Base-by-base conservation (phyloP, 2,888 invertebrate genomes). In the Oscheius sp. region DNA sequence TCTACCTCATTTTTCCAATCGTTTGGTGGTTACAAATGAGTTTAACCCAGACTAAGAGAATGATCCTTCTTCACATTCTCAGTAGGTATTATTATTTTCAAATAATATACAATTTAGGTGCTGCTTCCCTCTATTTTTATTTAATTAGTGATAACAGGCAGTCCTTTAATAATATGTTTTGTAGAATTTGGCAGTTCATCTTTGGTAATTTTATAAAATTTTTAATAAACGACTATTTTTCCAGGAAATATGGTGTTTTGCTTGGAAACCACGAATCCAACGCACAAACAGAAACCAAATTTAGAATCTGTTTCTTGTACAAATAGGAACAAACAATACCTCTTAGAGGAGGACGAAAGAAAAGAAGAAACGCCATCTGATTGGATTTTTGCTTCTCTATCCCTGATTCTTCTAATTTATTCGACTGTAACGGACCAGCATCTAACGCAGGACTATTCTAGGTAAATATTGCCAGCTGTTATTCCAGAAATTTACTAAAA, bases 81-180 rank as follows among this genome's bases (percentile, higher is more conserved):
- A 43, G 61, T 61, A 7, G 35, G 61, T 59, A 29, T 6, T 2
- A 27, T 13, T n/a, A n/a, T n/a, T n/a, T n/a, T n/a, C n/a, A n/a
- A n/a, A n/a, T n/a, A n/a, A n/a, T 12, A 18, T 21, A 3, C 49
- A 13, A 13, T 49, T 18, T 23, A 55, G 55, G 55, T 25, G 9
- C 23, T 5, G 25, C 21, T 55, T 55, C 55, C 13, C 25, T 55
- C 25, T 16, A 3, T 25, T 23, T 13, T 23, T 55, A 55, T 55
- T 25, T 55, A 2, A 27, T 21, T 2, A 21, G 13, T 9, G 21
- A 35, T 21, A 16, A 29, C 2, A 21, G 23, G 18, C 18, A 16
- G 6, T 3, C 66, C n/a, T 66, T 66, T 46, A 66, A 66, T 66
- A 66, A 52, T 29, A 29, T 66, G 7, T 66, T 66, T 25, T 46